phyloP scores from a whole-genome alignment of 2,888 invertebrate genomes.

The Parnassius orleans region DNA sequence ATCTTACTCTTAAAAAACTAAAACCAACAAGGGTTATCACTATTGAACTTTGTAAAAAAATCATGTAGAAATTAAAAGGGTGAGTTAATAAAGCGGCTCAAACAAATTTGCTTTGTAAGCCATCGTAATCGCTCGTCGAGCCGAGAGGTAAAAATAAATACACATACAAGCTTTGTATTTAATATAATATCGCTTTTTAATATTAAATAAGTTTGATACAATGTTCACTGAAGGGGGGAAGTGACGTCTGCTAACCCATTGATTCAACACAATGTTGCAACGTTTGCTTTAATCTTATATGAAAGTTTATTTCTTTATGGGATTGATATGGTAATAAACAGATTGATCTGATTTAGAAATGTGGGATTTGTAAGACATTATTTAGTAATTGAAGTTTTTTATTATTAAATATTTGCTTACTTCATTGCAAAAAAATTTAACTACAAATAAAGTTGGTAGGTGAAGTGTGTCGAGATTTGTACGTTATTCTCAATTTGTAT shows the following conservation, averaged over 20 bases:
- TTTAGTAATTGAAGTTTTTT: too few relatives aligned
- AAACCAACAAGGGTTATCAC: conserved; percentile 8
- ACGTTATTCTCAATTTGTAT: too few relatives aligned
- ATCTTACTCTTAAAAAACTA: conserved; percentile 1
- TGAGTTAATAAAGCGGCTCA: conserved; percentile 14
- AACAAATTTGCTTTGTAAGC: conserved; percentile 22
- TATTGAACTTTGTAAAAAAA: conserved; percentile 4
- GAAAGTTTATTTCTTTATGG: conserved; percentile 6
- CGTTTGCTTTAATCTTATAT: neutral
- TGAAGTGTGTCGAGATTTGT: too few relatives aligned
- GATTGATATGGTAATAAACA: conserved; percentile 5
- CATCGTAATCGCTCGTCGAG: conserved; percentile 1
- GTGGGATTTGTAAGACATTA: too few relatives aligned
- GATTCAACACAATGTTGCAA: neutral
- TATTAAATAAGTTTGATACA: conserved; percentile 14
- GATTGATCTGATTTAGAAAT: neutral
- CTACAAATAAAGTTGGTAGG: too few relatives aligned
- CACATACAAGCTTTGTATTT: conserved; percentile 18
- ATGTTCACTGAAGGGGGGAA: neutral
- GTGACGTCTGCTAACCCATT: neutral
- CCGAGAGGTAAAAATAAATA: conserved; percentile 12
- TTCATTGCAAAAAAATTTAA: too few relatives aligned
- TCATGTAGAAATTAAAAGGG: conserved; percentile 13
- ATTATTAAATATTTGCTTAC: too few relatives aligned
- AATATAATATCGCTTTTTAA: conserved; percentile 25